A percentile compares a stretch with the other conserved stretches of the same genome.
Evolutionary conservation across 2,888 invertebrate species (phyloP).

Genomic region (Hemistola chrysoprasaria): DNA sequence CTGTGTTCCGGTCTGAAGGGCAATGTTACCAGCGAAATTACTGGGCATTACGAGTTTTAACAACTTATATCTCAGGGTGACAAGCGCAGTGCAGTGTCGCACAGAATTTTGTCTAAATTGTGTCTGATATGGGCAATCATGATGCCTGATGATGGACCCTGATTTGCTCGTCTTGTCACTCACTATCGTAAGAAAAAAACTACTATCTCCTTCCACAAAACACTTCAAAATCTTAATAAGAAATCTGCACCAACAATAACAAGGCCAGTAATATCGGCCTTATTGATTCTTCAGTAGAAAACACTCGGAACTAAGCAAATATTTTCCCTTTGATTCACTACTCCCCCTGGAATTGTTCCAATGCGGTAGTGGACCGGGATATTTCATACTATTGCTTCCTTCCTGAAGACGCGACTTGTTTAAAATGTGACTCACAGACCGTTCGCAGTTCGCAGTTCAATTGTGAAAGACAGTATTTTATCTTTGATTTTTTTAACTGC

Average conservation of each 20-base stretch:
- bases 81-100: no score
- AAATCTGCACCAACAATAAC: constrained; percentile 23
- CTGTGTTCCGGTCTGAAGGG: no score
- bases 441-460: constrained; percentile 4
- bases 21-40: no score
- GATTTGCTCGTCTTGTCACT: no score
- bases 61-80: no score
- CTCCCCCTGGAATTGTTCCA: constrained; percentile 50
- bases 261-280: constrained; percentile 21
- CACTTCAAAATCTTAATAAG: constrained; percentile 14
- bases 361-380: constrained; percentile 44
- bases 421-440: constrained; percentile 32
- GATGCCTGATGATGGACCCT: no score
- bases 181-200: no score
- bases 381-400: constrained; percentile 56
- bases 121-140: no score
- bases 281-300: constrained; percentile 40
- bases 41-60: no score
- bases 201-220: no score
- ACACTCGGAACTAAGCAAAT: constrained; percentile 47
- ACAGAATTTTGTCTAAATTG: no score
- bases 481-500: not conserved
- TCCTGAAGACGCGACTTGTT: constrained; percentile 39
- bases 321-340: constrained; percentile 49
- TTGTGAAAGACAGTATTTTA: not conserved